Evolutionary conservation across 2,113 vertebrate species (phyloP), one percentile per base, ranked within the genome.

Genomic region (Gavialis gangeticus): DNA sequence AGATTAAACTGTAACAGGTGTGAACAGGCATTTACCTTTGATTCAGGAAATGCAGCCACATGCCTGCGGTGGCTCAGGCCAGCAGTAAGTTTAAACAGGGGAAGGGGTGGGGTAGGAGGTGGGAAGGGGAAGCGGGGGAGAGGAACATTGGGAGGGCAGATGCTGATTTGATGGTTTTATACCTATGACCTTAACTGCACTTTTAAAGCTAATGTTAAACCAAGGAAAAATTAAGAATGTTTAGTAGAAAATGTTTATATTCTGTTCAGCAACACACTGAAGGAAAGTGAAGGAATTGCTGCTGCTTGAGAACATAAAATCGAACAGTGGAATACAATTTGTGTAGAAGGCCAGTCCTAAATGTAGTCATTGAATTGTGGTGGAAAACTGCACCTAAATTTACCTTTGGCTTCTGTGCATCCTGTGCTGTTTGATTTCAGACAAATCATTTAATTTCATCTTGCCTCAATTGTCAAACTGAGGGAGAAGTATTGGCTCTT

Each of bases 401-500:
- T 22, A 11, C 11, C 19, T 69, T 30, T 16, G 2, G 0, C 82
- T 87, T 59, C 46, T 69, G 63, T 62, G 90, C 62, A 95, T 84
- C 89, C 86, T 56, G 46, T 84, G 55, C 92, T 88, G 15, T n/a
- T 60, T 67, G 84, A 62, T 78, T 85, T 95, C 93, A 91, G 90
- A 91, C 75, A 96, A 92, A 62, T 93, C 91, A 93, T 91, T 95
- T 92, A 95, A 93, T 76, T 86, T 91, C 75, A 46, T 46, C 95
- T 59, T 94, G 75, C 81, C 27, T 90, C 86, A 82, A 86, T 92
- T 78, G 93, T 94, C 92, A 75, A 19, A 86, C 60, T 73, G 80
- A 89, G 1, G 0, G 55, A 92, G 55, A 84, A 86, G 58, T 57
- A 85, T 91, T 87, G 28, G 75, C 14, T 76, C 27, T 79, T 62